Evolutionary conservation across 2,113 vertebrate species (phyloP).

Genomic region (Haliaeetus leucogaster): DNA sequence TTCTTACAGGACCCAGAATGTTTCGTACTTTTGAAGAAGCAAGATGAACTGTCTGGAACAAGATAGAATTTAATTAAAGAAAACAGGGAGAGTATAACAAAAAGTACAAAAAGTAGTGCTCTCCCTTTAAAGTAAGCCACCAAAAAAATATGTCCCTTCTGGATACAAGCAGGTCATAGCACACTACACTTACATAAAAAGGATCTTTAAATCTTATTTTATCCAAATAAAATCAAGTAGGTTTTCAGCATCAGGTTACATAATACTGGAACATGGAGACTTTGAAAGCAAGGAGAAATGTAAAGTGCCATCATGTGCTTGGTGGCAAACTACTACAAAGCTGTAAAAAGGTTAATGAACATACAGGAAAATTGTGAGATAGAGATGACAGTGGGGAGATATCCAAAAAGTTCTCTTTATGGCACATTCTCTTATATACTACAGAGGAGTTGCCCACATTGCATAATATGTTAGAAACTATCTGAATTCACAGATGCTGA

Average conservation of each 20-base stretch:
- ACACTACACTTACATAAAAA: not conserved
- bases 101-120: not conserved
- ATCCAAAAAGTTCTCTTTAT: not conserved
- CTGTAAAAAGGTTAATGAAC: not conserved
- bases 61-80: not conserved
- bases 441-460: not conserved
- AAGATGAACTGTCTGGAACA: not conserved
- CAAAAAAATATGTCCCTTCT: not conserved
- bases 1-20: not conserved
- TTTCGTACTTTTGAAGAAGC: not conserved
- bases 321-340: not conserved
- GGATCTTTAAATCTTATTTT: not conserved
- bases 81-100: not conserved
- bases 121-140: not conserved
- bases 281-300: not conserved
- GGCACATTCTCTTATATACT: not conserved
- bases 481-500: not conserved
- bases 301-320: not conserved
- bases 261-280: not conserved
- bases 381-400: not conserved
- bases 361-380: not conserved
- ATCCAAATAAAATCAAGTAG: not conserved
- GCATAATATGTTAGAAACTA: not conserved
- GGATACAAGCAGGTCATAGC: not conserved
- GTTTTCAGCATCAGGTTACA: not conserved